phyloP scores from a whole-genome alignment of 2,888 invertebrate species.

The Ochropacha duplaris region DNA sequence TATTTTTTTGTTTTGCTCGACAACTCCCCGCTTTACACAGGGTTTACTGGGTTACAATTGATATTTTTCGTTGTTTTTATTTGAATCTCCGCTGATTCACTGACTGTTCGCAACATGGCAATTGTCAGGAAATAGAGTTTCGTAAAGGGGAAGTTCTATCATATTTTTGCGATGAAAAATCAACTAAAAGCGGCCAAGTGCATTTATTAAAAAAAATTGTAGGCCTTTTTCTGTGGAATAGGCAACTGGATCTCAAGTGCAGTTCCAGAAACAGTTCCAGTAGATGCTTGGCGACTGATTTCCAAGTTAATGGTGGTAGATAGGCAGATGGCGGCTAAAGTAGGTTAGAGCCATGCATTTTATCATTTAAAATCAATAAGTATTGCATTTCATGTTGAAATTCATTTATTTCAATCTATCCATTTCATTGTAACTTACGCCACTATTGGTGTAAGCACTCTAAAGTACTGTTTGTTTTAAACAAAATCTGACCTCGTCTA shows the following conservation, averaged over 20 bases:
- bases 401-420: background rate
- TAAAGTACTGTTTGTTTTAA: no score
- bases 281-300: no score
- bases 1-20: background rate
- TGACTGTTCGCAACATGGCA: background rate
- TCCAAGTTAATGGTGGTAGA: no score
- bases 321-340: no score
- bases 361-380: background rate
- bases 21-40: background rate
- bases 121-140: background rate
- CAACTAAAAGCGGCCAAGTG: background rate
- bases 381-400: background rate
- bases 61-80: background rate
- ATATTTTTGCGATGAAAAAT: background rate
- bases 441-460: no score
- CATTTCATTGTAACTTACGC: background rate
- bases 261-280: no score
- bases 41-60: background rate
- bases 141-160: background rate
- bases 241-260: no score
- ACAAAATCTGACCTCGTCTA: no score
- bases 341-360: no score
- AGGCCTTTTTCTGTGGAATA: no score
- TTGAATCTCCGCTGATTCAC: background rate
- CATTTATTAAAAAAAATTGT: no score